Conservation (phyloP, 2,113 vertebrate species). For the Scomber scombrus region DNA sequence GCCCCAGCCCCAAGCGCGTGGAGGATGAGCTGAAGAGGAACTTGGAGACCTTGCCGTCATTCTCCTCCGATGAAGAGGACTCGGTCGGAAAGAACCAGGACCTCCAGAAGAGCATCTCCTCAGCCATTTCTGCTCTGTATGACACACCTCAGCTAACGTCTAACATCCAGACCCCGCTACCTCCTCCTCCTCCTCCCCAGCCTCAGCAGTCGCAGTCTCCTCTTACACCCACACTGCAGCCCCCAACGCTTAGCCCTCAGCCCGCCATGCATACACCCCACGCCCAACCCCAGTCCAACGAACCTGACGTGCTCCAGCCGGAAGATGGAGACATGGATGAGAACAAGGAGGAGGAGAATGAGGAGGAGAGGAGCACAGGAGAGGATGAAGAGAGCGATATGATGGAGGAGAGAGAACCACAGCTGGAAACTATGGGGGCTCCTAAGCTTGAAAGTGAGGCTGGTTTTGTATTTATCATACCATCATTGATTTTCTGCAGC, state of each 20-base stretch:
- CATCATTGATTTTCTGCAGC: slow-evolving; percentile 1
- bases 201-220: slow-evolving; percentile 67
- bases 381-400: slow-evolving; percentile 68
- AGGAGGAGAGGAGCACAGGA: slow-evolving; percentile 63
- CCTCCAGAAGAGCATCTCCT: slow-evolving; percentile 95
- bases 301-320: slow-evolving; percentile 78
- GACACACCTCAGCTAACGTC: slow-evolving; percentile 89
- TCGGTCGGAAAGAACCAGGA: slow-evolving; percentile 95
- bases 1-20: slow-evolving; percentile 90
- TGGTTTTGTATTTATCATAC: not conserved
- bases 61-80: slow-evolving; percentile 94
- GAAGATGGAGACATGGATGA: slow-evolving; percentile 71
- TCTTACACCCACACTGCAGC: slow-evolving; percentile 71
- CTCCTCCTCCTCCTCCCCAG: slow-evolving; percentile 69
- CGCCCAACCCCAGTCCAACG: slow-evolving; percentile 68
- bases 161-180: slow-evolving; percentile 69
- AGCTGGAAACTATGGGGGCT: slow-evolving; percentile 76
- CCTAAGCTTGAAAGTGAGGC: slow-evolving; percentile 77
- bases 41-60: slow-evolving; percentile 93
- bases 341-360: slow-evolving; percentile 65
- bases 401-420: slow-evolving; percentile 61
- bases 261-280: slow-evolving; percentile 72
- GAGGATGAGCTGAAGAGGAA: slow-evolving; percentile 95
- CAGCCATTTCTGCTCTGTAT: slow-evolving; percentile 93
- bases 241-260: slow-evolving; percentile 78